Conservation (phyloP, 2,113 vertebrate species). For the Dasyprocta punctata region DNA sequence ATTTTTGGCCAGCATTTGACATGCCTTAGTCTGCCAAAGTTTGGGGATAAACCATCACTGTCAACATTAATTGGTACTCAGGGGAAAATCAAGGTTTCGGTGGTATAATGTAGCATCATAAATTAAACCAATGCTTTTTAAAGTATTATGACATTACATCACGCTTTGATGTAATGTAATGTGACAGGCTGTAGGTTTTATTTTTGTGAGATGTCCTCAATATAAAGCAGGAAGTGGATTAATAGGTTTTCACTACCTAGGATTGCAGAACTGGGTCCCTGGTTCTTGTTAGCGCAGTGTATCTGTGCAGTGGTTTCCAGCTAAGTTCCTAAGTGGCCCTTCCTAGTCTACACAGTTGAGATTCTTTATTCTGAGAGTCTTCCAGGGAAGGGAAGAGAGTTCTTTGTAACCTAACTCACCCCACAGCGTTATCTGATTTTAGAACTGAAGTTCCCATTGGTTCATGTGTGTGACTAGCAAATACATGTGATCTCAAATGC, state of each 20-base stretch:
- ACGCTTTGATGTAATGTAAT: constrained; percentile 84
- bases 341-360: neutral
- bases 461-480: neutral
- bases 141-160: constrained; percentile 82
- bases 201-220: constrained; percentile 77
- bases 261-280: neutral
- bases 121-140: constrained; percentile 81
- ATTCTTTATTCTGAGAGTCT: constrained; percentile 3
- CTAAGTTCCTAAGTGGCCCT: neutral
- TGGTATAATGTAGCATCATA: constrained; percentile 77
- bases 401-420: neutral
- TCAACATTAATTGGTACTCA: constrained; percentile 82
- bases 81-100: constrained; percentile 82
- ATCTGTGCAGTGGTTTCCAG: neutral
- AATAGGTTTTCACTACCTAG: constrained; percentile 58
- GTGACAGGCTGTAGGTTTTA: constrained; percentile 81
- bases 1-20: constrained; percentile 74
- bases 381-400: neutral
- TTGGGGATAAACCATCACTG: constrained; percentile 78
- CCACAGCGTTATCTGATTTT: neutral
- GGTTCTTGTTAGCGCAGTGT: fast-evolving
- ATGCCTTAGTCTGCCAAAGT: constrained; percentile 77
- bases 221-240: constrained; percentile 46
- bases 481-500: neutral
- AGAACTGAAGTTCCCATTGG: neutral